These are phyloP conservation scores for Oxystoma pomonae DNA, from an alignment of 2,888 invertebrate genomes.

Conservation along the genomic window DNA sequence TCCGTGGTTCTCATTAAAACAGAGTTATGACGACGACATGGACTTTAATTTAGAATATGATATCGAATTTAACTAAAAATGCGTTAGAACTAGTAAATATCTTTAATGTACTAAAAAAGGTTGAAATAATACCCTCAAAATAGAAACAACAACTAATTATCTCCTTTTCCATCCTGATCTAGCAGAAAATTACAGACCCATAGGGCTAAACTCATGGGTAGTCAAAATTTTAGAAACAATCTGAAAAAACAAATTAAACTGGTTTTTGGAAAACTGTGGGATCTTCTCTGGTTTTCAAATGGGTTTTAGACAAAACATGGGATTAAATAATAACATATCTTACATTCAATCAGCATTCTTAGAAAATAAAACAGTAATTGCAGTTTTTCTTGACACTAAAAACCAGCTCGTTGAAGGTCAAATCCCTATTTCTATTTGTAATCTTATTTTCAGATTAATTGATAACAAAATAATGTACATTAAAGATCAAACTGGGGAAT, in stretches of 20 bases:
- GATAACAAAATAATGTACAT: background rate
- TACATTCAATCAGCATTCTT: background rate
- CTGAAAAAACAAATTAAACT: background rate
- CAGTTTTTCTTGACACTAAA: constrained; percentile 3
- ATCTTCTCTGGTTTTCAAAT: background rate
- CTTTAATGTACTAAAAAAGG: too few species aligned
- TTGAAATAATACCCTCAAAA: too few species aligned
- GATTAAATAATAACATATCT: too few species aligned
- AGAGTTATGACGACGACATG: too few species aligned
- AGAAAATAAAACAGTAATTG: background rate
- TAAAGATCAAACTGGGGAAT: background rate
- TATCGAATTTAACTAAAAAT: too few species aligned
- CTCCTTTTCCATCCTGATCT: too few species aligned
- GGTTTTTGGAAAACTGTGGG: background rate
- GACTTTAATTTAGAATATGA: too few species aligned
- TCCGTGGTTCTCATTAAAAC: too few species aligned
- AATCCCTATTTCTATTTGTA: background rate
- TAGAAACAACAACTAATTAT: too few species aligned
- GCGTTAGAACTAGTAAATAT: too few species aligned
- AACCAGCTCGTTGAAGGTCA: background rate
- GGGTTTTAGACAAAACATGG: background rate
- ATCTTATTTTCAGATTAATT: background rate
- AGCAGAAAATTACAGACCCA: background rate
- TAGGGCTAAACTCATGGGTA: background rate
- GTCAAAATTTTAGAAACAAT: background rate